phyloP scores from a whole-genome alignment of 2,113 vertebrate genomes.

The Budorcas taxicolor region DNA sequence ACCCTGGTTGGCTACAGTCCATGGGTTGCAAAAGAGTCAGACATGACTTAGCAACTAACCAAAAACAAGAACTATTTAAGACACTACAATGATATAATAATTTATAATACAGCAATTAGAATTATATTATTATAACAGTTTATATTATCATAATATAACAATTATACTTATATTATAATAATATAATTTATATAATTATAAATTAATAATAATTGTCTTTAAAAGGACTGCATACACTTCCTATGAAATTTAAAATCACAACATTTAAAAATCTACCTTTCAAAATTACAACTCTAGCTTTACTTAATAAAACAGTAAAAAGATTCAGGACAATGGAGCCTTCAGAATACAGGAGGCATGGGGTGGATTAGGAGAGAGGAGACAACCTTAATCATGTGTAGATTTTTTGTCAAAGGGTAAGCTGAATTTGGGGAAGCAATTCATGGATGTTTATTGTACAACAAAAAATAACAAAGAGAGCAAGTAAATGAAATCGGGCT shows the following conservation, averaged over 20 bases:
- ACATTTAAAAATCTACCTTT: background rate
- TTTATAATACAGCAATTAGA: background rate
- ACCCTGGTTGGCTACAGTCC: background rate
- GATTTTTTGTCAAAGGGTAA: background rate
- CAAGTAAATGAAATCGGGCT: background rate
- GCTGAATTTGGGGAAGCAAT: background rate
- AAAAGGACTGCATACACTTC: background rate
- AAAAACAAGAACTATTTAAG: background rate
- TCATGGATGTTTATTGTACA: background rate
- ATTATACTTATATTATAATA: background rate
- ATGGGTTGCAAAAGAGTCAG: background rate
- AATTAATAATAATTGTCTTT: background rate
- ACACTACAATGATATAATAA: background rate
- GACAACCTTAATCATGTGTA: background rate
- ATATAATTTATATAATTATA: background rate
- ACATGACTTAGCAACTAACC: background rate
- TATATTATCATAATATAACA: background rate
- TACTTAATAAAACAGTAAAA: background rate
- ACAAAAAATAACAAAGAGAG: background rate
- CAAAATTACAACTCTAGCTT: background rate
- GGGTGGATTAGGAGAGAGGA: background rate
- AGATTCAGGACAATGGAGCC: background rate
- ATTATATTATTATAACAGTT: background rate
- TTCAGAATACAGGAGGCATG: background rate
- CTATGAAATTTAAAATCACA: background rate